Evolutionary conservation across 2,113 vertebrate genomes (phyloP), one percentile per base, ranked within the genome.

Genomic region (Bubo bubo): DNA sequence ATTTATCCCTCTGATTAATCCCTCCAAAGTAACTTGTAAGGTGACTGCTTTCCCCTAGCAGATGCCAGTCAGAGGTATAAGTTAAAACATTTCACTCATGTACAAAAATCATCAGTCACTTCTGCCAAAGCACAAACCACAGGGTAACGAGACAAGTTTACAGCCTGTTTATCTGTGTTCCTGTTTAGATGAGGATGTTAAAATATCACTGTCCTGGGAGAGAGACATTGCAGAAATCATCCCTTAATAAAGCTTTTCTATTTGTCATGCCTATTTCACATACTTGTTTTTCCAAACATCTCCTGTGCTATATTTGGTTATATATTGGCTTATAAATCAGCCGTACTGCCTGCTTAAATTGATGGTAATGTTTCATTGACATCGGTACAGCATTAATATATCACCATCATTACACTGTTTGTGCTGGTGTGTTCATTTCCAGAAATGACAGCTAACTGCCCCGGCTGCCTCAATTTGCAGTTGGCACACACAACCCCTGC

Each of bases 281-380:
- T 58, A 45, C 49, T 86, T 95, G 66, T 90, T 96, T 95, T 94
- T 73, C 87, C 74, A 93, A 82, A 76, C 87, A 79, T 64, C 77
- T 87, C 62, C 84, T 75, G 49, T 90, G 88, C 87, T 95, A n/a
- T 94, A 68, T 91, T 93, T 95, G 88, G 90, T 90, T 96, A 76
- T 86, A 53, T 94, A 96, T 90, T 93, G 95, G 74, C 74, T 93
- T 92, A 79, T 91, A 95, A 97, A 96, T 97, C 96, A 96, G 90
- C 77, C 81, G 19, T 75, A n/a, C 43, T 64, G 85, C 77, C 66
- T 76, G 74, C 59, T 96, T 37, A 93, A 94, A 90, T 91, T 88
- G 92, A 91, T 90, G 70, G 77, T 82, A 89, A 72, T 95, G 77
- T 96, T 86, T 66, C 93, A 53, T 24, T 82, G 92, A 85, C 84